phyloP scores from a whole-genome alignment of 2,888 invertebrate species.

The Morinoia aosen region DNA sequence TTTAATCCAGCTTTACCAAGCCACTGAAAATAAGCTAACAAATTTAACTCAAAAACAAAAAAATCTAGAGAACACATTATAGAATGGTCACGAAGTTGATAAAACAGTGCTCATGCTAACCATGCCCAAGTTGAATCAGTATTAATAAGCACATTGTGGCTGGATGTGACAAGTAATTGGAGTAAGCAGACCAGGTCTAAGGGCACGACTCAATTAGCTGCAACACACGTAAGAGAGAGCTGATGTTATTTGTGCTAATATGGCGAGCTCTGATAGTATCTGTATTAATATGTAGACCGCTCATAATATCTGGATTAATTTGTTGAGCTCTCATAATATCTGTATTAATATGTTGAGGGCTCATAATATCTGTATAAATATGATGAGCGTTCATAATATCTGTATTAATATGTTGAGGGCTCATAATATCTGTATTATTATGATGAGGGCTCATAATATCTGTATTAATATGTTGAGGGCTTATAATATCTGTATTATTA shows the following conservation, averaged over 20 bases:
- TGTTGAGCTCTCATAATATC: too few relatives aligned
- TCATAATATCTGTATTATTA: too few relatives aligned
- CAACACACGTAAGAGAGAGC: background rate
- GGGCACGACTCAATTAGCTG: conserved; percentile 1
- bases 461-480: too few relatives aligned
- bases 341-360: too few relatives aligned
- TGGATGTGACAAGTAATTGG: background rate
- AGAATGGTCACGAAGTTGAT: background rate
- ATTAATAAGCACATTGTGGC: background rate
- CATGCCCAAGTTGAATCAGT: background rate
- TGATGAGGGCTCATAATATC: too few relatives aligned
- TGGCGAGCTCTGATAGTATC: background rate
- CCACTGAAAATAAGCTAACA: background rate
- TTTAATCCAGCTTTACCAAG: background rate
- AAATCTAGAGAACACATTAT: background rate
- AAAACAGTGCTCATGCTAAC: background rate
- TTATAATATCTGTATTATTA: too few relatives aligned
- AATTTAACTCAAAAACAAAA: background rate
- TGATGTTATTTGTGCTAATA: background rate
- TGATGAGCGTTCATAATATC: too few relatives aligned
- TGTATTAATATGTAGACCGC: too few relatives aligned
- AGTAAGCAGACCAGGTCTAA: background rate
- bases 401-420: too few relatives aligned
- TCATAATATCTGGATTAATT: too few relatives aligned
- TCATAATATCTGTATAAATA: too few relatives aligned